Conservation (phyloP, 2,888 invertebrate genomes). For the Melikaiella ostensackeni region DNA sequence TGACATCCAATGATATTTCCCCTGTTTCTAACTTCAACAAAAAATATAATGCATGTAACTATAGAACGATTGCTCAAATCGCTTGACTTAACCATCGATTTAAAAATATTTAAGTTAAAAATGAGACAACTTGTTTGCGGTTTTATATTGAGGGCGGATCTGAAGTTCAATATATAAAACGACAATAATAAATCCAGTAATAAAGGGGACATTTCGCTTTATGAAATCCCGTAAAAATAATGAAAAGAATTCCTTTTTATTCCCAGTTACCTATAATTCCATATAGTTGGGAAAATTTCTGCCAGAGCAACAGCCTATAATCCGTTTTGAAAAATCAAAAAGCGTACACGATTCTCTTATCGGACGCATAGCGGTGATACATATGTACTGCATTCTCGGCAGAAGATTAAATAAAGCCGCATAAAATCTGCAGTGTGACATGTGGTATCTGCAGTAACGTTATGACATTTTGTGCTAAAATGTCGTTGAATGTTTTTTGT, state of each 20-base stretch:
- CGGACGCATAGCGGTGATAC: conserved; percentile 8
- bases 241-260: conserved; percentile 8
- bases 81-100: not conserved
- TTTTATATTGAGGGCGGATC: not conserved
- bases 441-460: conserved; percentile 27
- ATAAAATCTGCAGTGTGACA: conserved; percentile 25
- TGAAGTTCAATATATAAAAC: not conserved
- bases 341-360: conserved; percentile 31
- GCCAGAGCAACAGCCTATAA: conserved; percentile 49
- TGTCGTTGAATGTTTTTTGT: conserved; percentile 9
- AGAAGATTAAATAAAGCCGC: conserved; percentile 38
- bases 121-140: not conserved
- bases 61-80: not conserved
- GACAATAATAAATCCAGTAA: conserved; percentile 5
- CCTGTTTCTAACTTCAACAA: not conserved
- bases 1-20: not conserved
- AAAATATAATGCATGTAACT: not conserved
- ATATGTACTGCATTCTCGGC: not conserved
- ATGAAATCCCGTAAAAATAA: not conserved
- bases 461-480: conserved; percentile 16
- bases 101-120: conserved; percentile 10
- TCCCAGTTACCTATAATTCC: not conserved
- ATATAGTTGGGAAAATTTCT: conserved; percentile 40
- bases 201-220: conserved; percentile 17
- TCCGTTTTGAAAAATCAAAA: conserved; percentile 56